These are phyloP conservation scores for Rhinophrynus dorsalis DNA, from an alignment of 2,797 vertebrate genomes.

Conservation along the genomic window DNA sequence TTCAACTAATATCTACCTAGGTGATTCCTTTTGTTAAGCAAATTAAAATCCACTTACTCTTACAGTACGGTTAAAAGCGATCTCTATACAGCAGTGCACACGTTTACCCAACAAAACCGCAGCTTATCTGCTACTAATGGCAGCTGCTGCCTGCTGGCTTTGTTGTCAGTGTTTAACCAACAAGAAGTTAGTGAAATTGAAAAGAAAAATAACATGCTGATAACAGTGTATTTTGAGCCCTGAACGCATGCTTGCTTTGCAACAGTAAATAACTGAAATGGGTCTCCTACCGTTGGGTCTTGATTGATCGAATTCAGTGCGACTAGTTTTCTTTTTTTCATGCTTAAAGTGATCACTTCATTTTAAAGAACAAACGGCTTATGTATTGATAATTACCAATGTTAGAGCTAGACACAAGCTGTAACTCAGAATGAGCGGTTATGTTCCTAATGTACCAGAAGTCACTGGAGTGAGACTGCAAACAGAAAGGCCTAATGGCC, in stretches of 20 bases:
- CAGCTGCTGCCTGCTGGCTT: conserved; percentile 44
- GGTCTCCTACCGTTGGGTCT: conserved; percentile 16
- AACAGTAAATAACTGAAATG: conserved; percentile 27
- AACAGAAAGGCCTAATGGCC: too few relatives aligned
- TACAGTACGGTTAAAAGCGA: too few relatives aligned
- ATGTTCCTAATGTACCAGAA: not conserved
- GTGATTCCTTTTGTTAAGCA: too few relatives aligned
- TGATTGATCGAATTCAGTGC: conserved; percentile 11
- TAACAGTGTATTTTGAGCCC: not conserved
- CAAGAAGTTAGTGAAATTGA: conserved; percentile 14
- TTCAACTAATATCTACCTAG: too few relatives aligned
- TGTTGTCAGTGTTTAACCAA: conserved; percentile 31
- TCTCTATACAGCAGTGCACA: not conserved
- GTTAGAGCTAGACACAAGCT: not conserved
- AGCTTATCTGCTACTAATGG: conserved; percentile 21
- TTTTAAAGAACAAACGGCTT: conserved; percentile 7
- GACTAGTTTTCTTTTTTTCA: not conserved
- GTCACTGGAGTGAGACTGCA: not conserved
- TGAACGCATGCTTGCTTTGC: not conserved
- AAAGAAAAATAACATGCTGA: conserved; percentile 20
- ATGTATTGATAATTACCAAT: conserved; percentile 21
- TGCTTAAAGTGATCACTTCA: not conserved
- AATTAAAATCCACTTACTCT: too few relatives aligned
- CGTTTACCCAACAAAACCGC: conserved; percentile 38
- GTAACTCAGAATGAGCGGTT: not conserved